Evolutionary conservation across 2,113 vertebrate genomes (phyloP).

Genomic region (Struthidea cinerea): DNA sequence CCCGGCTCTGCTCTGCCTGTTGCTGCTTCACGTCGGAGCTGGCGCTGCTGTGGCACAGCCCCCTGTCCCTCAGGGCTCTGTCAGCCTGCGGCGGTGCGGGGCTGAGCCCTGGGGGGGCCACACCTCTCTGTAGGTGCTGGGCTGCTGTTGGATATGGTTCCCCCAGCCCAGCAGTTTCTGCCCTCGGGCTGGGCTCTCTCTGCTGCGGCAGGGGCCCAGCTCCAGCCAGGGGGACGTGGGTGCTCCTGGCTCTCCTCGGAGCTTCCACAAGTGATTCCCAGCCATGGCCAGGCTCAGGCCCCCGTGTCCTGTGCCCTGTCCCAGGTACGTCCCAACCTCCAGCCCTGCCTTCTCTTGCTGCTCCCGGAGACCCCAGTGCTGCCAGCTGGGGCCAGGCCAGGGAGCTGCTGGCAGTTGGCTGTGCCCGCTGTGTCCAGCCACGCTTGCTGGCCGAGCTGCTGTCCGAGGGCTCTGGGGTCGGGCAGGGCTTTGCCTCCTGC

Average conservation of each 20-base stretch:
- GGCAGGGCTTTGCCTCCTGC: not conserved
- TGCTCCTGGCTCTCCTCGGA: fast-evolving
- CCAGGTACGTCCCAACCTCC: not conserved
- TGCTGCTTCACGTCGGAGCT: fast-evolving
- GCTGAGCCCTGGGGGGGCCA: not conserved
- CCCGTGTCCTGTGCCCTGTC: too few relatives aligned
- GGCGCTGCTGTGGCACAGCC: not conserved
- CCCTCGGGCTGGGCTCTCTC: fast-evolving
- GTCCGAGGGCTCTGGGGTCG: not conserved
- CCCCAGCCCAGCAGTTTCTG: too few relatives aligned
- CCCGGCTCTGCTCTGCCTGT: not conserved
- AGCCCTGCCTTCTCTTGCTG: not conserved
- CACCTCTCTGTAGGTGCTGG: fast-evolving
- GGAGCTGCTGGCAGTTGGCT: not conserved
- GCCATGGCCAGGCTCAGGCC: fast-evolving
- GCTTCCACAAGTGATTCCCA: fast-evolving
- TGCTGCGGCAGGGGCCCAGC: fast-evolving
- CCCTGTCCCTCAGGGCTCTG: not conserved
- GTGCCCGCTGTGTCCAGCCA: not conserved
- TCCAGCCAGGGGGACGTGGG: fast-evolving
- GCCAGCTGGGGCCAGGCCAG: not conserved
- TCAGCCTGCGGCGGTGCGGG: fast-evolving
- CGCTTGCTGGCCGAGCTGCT: fast-evolving
- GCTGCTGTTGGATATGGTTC: fast-evolving
- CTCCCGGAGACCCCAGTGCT: not conserved